Evolutionary conservation across 2,113 vertebrate species (phyloP).

Genomic region (Rattus rattus): DNA sequence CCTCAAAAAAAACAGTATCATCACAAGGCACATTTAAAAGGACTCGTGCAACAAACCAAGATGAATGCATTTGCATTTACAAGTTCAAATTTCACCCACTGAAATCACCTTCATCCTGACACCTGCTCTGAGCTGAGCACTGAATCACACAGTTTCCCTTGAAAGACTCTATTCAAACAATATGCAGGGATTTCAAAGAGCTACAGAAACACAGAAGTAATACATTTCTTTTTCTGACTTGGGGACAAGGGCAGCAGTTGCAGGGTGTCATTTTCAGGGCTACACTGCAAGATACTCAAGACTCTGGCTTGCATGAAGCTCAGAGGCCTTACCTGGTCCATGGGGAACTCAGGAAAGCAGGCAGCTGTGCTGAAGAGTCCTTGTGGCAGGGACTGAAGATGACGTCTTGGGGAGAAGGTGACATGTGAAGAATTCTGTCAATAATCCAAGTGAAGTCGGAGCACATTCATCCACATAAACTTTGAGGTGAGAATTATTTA

Average conservation of each 20-base stretch:
- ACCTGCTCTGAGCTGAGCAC: not conserved
- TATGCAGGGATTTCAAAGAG: not conserved
- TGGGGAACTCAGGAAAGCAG: not conserved
- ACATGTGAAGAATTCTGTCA: not conserved
- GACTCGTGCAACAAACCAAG: not conserved
- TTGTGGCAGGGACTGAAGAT: not conserved
- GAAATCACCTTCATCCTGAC: constrained; percentile 21
- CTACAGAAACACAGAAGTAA: not conserved
- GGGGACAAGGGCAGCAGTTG: no score
- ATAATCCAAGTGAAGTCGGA: not conserved
- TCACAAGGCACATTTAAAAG: constrained; percentile 29
- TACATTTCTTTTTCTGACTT: not conserved
- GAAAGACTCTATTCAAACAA: constrained; percentile 35
- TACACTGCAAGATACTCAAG: not conserved
- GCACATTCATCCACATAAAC: not conserved
- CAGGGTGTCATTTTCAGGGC: not conserved
- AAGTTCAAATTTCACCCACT: not conserved
- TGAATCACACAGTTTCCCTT: not conserved
- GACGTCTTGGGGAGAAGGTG: not conserved
- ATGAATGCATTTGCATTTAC: not conserved
- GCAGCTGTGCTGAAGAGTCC: not conserved
- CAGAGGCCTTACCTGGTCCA: not conserved
- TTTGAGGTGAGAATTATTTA: not conserved
- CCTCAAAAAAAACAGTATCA: not conserved
- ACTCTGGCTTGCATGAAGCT: not conserved